phyloP scores from a whole-genome alignment of 2,113 vertebrate species.

The Mus spicilegus region DNA sequence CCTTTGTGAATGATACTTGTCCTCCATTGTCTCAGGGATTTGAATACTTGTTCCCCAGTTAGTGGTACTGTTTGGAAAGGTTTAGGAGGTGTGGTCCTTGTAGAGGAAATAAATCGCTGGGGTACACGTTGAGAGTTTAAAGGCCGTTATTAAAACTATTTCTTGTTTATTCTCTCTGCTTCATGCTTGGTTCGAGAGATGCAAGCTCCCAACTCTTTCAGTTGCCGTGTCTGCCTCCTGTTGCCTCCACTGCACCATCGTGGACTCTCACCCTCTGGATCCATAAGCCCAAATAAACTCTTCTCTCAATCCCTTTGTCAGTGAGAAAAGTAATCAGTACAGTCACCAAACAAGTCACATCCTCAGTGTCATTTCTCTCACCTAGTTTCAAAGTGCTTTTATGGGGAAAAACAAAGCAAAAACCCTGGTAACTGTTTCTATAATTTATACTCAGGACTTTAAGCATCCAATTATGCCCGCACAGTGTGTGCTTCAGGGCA shows the following conservation, averaged over 20 bases:
- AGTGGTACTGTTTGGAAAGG: not conserved
- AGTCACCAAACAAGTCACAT: not conserved
- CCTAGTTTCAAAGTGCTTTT: not conserved
- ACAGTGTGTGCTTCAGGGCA: not conserved
- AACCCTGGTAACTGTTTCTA: not conserved
- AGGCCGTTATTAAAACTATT: not conserved
- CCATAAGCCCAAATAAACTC: not conserved
- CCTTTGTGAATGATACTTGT: not conserved
- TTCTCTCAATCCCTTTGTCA: not conserved
- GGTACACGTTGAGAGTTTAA: not conserved
- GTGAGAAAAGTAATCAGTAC: not conserved
- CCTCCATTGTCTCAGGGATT: not conserved
- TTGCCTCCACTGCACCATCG: not conserved
- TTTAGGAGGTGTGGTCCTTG: not conserved
- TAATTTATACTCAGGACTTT: not conserved
- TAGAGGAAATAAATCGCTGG: not conserved
- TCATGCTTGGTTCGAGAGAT: not conserved
- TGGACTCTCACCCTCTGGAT: not conserved
- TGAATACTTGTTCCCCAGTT: not conserved
- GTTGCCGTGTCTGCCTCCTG: not conserved
- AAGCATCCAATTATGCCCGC: not conserved
- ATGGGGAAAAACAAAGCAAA: not conserved
- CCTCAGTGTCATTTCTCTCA: not conserved
- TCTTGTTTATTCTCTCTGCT: not conserved
- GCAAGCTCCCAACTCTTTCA: not conserved